Conservation (phyloP, 2,888 invertebrate species). For the Orchesellides sinensis region DNA sequence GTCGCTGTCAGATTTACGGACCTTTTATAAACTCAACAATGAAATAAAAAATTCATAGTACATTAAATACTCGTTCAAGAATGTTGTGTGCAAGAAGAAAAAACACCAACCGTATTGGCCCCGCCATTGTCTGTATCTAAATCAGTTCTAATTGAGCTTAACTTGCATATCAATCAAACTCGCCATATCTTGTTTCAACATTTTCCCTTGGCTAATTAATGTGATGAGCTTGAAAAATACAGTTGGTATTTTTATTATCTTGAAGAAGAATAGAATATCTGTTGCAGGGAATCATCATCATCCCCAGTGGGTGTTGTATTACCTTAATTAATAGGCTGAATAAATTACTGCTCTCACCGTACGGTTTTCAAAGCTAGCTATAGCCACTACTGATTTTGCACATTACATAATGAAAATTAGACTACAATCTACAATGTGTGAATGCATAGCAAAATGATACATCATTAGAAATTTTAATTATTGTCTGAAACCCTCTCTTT, state of each 20-base stretch:
- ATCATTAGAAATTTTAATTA: slow-evolving; percentile 28
- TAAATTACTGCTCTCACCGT: slow-evolving; percentile 1
- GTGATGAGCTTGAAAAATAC: not conserved
- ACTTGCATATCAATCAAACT: not conserved
- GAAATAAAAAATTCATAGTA: not conserved
- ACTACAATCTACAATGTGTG: not conserved
- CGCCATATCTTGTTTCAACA: not conserved
- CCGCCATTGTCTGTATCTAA: not conserved
- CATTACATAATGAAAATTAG: slow-evolving; percentile 4
- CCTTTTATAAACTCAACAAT: not conserved
- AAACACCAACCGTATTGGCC: slow-evolving; percentile 3
- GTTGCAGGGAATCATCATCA: slow-evolving; percentile 17
- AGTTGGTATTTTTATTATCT: not conserved
- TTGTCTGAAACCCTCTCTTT: not conserved
- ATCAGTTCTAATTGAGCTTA: not conserved
- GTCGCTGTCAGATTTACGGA: not conserved
- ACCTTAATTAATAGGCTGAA: slow-evolving; percentile 28
- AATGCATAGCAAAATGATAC: slow-evolving; percentile 4
- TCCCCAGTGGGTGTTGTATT: slow-evolving; percentile 32
- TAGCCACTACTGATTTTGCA: too few species aligned
- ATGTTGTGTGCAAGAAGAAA: not conserved
- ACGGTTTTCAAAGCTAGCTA: too few species aligned
- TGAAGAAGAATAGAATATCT: not conserved
- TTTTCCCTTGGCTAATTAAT: slow-evolving; percentile 32
- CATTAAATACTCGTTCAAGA: not conserved